phyloP scores from a whole-genome alignment of 1,140 invertebrate species.

The Caenorhabditis tropicalis region DNA sequence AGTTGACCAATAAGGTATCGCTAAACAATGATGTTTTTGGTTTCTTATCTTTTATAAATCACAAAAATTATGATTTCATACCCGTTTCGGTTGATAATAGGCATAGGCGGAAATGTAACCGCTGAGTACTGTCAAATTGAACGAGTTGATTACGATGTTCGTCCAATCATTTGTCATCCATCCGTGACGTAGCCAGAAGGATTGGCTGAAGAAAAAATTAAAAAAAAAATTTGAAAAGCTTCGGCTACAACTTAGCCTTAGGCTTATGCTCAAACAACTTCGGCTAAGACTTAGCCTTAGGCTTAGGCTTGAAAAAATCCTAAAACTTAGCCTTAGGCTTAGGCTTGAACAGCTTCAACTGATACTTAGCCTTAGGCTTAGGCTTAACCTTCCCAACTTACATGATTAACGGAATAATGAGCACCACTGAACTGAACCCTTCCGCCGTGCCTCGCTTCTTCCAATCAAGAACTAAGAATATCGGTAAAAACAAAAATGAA shows the following conservation, averaged over 20 bases:
- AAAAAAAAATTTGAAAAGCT: background rate
- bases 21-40: conserved; percentile 48
- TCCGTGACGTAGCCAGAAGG: conserved; percentile 66
- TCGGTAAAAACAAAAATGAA: conserved; percentile 67
- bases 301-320: too few species aligned
- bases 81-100: conserved; percentile 70
- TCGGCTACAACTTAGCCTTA: too few species aligned
- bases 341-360: too few species aligned
- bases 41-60: background rate
- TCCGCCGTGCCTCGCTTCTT: conserved; percentile 67
- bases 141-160: conserved; percentile 64
- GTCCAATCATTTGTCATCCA: conserved; percentile 65
- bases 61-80: background rate
- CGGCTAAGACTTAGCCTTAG: too few species aligned
- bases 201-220: conserved; percentile 49
- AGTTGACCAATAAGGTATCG: conserved; percentile 67
- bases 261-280: too few species aligned
- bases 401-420: conserved; percentile 70
- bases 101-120: conserved; percentile 66
- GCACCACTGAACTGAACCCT: conserved; percentile 69
- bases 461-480: conserved; percentile 63
- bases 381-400: too few species aligned
- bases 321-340: too few species aligned
- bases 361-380: too few species aligned
- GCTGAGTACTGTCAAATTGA: conserved; percentile 65